Evolutionary conservation across 1,140 invertebrate species (phyloP).

Genomic region (Saxidomus purpurata): DNA sequence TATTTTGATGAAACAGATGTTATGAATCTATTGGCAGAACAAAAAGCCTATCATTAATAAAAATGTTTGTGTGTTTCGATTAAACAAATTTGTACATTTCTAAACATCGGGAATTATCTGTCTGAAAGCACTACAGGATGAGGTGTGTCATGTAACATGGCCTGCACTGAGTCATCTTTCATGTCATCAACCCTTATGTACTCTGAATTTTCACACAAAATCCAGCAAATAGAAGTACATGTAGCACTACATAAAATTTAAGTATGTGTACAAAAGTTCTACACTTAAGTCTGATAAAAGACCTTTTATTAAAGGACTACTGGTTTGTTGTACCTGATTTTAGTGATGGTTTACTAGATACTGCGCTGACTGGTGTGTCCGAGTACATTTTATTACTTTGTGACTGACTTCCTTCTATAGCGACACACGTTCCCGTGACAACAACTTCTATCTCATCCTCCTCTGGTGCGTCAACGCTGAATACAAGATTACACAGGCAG

Average conservation of each 20-base stretch:
- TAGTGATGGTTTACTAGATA: constrained; percentile 32
- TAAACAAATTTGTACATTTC: no score
- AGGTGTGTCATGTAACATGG: constrained; percentile 92
- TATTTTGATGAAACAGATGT: no score
- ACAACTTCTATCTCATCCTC: constrained; percentile 95
- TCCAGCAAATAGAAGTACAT: constrained; percentile 84
- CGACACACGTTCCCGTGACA: constrained; percentile 61
- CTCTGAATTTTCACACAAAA: no score
- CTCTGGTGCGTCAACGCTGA: constrained; percentile 93
- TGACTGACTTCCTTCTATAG: constrained; percentile 24
- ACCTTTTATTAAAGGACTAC: no score
- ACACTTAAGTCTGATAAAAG: no score
- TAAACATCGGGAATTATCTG: no score
- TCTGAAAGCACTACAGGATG: constrained; percentile 93
- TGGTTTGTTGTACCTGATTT: constrained; percentile 43
- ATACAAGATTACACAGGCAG: constrained; percentile 92
- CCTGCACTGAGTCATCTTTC: constrained; percentile 94
- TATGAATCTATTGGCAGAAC: no score
- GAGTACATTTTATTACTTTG: constrained; percentile 1
- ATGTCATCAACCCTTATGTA: constrained; percentile 96
- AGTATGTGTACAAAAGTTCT: no score
- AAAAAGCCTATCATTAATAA: no score
- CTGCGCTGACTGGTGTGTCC: constrained; percentile 43
- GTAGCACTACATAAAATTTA: no score
- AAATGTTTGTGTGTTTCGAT: no score